Evolutionary conservation across 2,888 invertebrate genomes (phyloP).

Genomic region (Ectobius pallidus): DNA sequence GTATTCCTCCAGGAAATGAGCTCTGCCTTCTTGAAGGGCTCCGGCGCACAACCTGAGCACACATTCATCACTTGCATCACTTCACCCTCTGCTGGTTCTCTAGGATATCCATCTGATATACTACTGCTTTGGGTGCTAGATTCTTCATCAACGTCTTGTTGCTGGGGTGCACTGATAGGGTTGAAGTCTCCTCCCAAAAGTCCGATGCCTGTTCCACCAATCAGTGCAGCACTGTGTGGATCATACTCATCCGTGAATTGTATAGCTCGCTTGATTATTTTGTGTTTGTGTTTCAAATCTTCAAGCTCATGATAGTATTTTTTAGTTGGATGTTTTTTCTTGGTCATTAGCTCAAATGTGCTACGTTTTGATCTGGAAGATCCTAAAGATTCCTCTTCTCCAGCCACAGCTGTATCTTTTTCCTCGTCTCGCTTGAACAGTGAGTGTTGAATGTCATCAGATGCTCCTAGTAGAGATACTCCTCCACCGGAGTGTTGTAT

Average conservation of each 20-base stretch:
- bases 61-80: conserved; percentile 80
- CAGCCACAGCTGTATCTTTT: not conserved
- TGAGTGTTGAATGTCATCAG: conserved; percentile 1
- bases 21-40: conserved; percentile 81
- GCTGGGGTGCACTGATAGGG: conserved; percentile 28
- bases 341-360: not conserved
- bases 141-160: conserved; percentile 19
- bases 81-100: conserved; percentile 84
- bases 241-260: not conserved
- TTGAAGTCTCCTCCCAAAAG: conserved; percentile 33
- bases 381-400: not conserved
- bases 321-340: not conserved
- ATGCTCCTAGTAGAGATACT: not conserved
- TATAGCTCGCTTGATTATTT: not conserved
- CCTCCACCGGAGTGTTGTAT: not conserved
- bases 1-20: conserved; percentile 78
- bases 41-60: conserved; percentile 75
- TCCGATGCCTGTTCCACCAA: not conserved
- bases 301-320: not conserved
- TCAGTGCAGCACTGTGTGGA: not conserved
- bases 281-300: not conserved
- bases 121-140: not conserved
- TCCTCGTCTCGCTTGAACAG: conserved; percentile 49
- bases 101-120: conserved; percentile 55
- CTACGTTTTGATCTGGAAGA: not conserved